Conservation (phyloP, 2,797 vertebrate genomes). For the Cyprinodon diabolis region DNA sequence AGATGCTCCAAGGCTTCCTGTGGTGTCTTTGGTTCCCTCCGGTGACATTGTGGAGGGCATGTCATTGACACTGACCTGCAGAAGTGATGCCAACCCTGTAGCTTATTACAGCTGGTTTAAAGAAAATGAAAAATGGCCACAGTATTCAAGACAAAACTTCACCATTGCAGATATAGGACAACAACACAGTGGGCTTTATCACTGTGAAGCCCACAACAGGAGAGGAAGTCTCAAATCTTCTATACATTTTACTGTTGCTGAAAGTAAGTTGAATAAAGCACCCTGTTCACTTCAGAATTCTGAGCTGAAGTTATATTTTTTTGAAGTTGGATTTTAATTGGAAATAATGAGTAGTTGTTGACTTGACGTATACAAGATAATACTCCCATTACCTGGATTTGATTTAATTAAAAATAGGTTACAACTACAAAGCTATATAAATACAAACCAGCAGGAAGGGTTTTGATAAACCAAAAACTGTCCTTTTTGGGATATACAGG, state of each 20-base stretch:
- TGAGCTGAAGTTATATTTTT: background rate
- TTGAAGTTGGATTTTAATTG: background rate
- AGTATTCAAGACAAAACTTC: slow-evolving; percentile 34
- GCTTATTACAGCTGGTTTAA: slow-evolving; percentile 40
- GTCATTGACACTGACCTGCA: slow-evolving; percentile 19
- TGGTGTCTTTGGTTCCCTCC: slow-evolving; percentile 4
- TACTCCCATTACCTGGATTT: too few species aligned
- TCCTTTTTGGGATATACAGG: too few species aligned
- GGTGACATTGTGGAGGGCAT: slow-evolving; percentile 26
- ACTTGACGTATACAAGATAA: too few species aligned
- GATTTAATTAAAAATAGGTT: too few species aligned
- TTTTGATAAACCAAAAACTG: too few species aligned
- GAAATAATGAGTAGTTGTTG: too few species aligned
- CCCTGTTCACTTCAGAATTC: background rate
- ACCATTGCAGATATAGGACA: slow-evolving; percentile 13
- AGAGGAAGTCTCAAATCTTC: slow-evolving; percentile 13
- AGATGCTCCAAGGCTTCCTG: background rate
- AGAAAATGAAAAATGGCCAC: slow-evolving; percentile 7
- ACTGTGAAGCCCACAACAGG: slow-evolving; percentile 33
- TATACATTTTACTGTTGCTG: background rate
- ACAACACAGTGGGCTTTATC: slow-evolving; percentile 40
- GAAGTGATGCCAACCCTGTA: slow-evolving; percentile 24
- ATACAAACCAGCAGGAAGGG: too few species aligned
- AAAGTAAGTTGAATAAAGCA: background rate
- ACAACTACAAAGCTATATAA: too few species aligned